Base-by-base conservation (phyloP, 92 coral and sea anemone genomes). In the Palythoa grandiflora region DNA sequence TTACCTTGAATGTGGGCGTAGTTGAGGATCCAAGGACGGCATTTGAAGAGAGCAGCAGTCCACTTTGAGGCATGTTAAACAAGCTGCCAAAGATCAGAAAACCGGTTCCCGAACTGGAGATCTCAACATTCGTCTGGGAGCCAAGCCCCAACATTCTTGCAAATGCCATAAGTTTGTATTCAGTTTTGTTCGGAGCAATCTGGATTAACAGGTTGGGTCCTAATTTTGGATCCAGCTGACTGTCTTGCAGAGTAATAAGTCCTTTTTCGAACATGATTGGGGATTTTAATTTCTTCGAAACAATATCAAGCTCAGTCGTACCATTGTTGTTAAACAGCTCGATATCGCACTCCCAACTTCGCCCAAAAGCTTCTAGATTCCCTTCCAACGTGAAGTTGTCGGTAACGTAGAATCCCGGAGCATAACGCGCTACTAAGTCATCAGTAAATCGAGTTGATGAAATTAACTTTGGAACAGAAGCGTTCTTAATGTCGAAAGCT, bases 201-300 rank as follows among this genome's bases (percentile, higher is more conserved):
- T 73, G 84, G 68, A 96, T 91, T 39, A 88, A 92, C 39, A 92
- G 90, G 38, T 60, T 92, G 13, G 99, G 99, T 11, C 99, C 99
- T 68, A 95, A 91, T 68, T 90, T 92, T 65, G 98, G 89, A 57
- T 84, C 85, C 51, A 89, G 88, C 83, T 87, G 73, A 83, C 96
- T 93, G 36, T 94, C 93, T 78, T 97, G 98, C 10, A 97, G 88
- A 9, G 95, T 88, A 6, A 97, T 93, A 12, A 88, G 92, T 14
- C 99, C 99, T 61, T 92, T 91, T 48, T 96, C 94, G 53, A 97
- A 80, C 39, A 97, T 96, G 63, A 95, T 91, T 1, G 99, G 99
- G 35, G 92, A 90, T 79, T 91, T 91, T 14, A 92, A 92, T 88
- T 95, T 75, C 14, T 88, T 80, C 12, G 99, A 91, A 17, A 89